Evolutionary conservation across 2,888 invertebrate species (phyloP).

Genomic region (Trachelus stipa): DNA sequence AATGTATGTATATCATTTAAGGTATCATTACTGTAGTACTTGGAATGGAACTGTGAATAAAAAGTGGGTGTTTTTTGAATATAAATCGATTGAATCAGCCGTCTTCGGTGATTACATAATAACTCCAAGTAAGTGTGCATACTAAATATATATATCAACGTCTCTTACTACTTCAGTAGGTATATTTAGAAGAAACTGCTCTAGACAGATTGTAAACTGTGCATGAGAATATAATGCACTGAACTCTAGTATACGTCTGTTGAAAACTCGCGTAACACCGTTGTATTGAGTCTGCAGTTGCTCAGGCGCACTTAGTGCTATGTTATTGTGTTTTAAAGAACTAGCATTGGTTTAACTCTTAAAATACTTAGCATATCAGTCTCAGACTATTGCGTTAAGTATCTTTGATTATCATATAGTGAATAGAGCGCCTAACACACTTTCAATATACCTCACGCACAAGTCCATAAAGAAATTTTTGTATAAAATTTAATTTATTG

Average conservation of each 20-base stretch:
- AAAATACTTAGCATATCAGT: neutral
- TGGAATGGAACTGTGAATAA: neutral
- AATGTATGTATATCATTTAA: neutral
- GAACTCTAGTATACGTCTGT: neutral
- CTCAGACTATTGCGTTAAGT: neutral
- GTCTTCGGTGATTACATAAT: neutral
- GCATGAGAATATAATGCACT: neutral
- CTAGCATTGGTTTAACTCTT: neutral
- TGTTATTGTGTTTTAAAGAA: neutral
- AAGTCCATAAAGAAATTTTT: neutral
- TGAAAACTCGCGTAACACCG: neutral
- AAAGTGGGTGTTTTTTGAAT: neutral
- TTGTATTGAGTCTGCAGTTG: neutral
- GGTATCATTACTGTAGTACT: neutral
- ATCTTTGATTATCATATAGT: neutral
- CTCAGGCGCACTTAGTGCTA: neutral
- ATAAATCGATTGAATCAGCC: neutral
- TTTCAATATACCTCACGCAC: neutral
- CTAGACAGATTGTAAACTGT: neutral
- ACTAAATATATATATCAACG: neutral
- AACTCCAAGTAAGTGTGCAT: neutral
- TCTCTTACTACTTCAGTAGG: neutral
- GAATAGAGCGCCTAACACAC: neutral
- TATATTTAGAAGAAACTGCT: neutral
- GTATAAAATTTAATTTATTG: neutral